phyloP scores from a whole-genome alignment of 2,888 invertebrate genomes.

The Rapana venosa region DNA sequence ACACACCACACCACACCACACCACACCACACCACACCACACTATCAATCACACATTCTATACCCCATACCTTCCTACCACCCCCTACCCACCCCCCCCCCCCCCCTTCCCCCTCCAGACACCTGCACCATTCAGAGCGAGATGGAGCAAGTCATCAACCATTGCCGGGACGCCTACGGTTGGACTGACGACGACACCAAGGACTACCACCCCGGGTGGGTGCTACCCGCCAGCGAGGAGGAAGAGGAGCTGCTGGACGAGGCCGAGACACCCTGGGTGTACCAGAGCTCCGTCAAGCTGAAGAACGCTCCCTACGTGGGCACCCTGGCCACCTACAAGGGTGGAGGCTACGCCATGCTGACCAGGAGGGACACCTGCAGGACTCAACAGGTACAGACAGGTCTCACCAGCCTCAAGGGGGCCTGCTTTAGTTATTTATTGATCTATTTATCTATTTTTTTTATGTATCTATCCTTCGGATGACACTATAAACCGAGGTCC shows the following conservation, averaged over 20 bases:
- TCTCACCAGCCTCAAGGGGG: neutral
- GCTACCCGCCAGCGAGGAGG: conserved; percentile 57
- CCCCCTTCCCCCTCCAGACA: conserved; percentile 59
- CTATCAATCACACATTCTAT: too few relatives aligned
- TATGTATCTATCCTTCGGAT: too few relatives aligned
- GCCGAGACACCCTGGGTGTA: conserved; percentile 76
- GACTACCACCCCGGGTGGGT: conserved; percentile 73
- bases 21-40: too few relatives aligned
- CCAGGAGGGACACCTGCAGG: conserved; percentile 68
- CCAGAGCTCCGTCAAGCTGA: conserved; percentile 75
- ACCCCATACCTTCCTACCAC: too few relatives aligned
- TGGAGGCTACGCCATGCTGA: conserved; percentile 75
- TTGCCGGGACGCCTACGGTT: conserved; percentile 76
- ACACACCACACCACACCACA: too few relatives aligned
- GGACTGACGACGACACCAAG: conserved; percentile 76
- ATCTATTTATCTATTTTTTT: too few relatives aligned
- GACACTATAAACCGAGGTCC: too few relatives aligned
- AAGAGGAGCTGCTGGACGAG: conserved; percentile 56
- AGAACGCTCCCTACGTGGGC: conserved; percentile 78
- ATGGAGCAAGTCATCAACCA: conserved; percentile 69
- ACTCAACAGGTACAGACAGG: conserved; percentile 61
- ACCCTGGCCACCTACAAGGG: conserved; percentile 77
- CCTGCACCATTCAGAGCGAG: conserved; percentile 68
- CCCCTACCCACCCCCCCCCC: too few relatives aligned
- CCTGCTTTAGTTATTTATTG: too few relatives aligned